Evolutionary conservation across 2,888 invertebrate species (phyloP).

Genomic region (Cosmopolites sordidus): DNA sequence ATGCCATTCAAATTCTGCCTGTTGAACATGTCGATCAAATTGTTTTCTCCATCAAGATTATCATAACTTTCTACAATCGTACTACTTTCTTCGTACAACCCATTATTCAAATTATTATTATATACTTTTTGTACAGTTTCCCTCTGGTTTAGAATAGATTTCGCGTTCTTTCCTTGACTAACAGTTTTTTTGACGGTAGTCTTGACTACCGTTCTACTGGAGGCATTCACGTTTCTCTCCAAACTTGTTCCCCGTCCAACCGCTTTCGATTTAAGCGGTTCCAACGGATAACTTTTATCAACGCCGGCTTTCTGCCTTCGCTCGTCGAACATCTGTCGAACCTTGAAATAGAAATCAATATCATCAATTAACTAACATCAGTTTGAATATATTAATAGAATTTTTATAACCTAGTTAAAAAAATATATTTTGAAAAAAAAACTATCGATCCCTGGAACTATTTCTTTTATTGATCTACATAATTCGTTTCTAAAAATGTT

Average conservation of each 20-base stretch:
- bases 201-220: constrained; percentile 38
- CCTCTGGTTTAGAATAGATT: constrained; percentile 44
- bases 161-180: constrained; percentile 46
- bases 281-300: constrained; percentile 77
- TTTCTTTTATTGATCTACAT: too few species aligned
- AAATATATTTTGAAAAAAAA: too few species aligned
- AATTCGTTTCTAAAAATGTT: too few species aligned
- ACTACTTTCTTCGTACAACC: constrained; percentile 41
- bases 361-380: neutral
- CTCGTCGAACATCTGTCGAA: constrained; percentile 84
- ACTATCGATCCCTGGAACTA: too few species aligned
- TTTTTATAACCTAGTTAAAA: too few species aligned
- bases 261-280: constrained; percentile 60
- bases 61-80: constrained; percentile 29
- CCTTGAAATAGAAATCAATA: constrained; percentile 43
- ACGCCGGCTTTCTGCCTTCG: constrained; percentile 70
- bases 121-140: constrained; percentile 45
- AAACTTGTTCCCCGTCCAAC: constrained; percentile 39
- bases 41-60: constrained; percentile 26
- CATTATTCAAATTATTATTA: constrained; percentile 41
- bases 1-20: constrained; percentile 46
- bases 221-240: constrained; percentile 39
- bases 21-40: constrained; percentile 47
- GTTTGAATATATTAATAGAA: too few species aligned
- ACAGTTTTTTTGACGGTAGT: constrained; percentile 45